Percentiles rank a stretch among this genome's conserved stretches.
Evolutionary conservation across 2,797 vertebrate species (phyloP).

Genomic region (Rhinoraja longicauda): DNA sequence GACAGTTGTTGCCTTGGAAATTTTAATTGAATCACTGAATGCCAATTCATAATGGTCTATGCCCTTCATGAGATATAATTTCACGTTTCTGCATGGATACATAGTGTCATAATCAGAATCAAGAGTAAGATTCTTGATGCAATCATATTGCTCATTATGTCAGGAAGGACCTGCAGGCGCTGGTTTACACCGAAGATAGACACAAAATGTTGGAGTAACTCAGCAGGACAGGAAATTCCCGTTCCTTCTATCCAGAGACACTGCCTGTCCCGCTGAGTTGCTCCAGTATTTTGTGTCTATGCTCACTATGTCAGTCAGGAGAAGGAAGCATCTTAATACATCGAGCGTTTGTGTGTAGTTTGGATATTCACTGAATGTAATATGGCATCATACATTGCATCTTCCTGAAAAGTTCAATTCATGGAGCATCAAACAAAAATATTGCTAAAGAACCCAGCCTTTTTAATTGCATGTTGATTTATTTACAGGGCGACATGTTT

Average conservation of each 20-base stretch:
- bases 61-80: neutral
- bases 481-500: neutral
- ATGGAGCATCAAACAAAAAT: conserved; percentile 9
- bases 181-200: too few species aligned
- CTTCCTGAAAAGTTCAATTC: neutral
- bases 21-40: neutral
- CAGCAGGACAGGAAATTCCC: too few species aligned
- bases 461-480: neutral
- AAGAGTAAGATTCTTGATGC: too few species aligned
- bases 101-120: too few species aligned
- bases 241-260: too few species aligned
- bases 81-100: neutral
- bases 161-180: too few species aligned
- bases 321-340: neutral
- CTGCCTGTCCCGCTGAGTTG: too few species aligned
- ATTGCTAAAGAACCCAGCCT: neutral
- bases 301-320: neutral
- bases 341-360: neutral
- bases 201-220: too few species aligned
- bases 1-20: neutral
- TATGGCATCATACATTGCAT: neutral
- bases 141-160: too few species aligned
- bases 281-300: too few species aligned
- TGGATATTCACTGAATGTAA: too few species aligned
- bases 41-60: too few species aligned